Conservation (phyloP, 1,140 invertebrate genomes). For the Cyclina sinensis region DNA sequence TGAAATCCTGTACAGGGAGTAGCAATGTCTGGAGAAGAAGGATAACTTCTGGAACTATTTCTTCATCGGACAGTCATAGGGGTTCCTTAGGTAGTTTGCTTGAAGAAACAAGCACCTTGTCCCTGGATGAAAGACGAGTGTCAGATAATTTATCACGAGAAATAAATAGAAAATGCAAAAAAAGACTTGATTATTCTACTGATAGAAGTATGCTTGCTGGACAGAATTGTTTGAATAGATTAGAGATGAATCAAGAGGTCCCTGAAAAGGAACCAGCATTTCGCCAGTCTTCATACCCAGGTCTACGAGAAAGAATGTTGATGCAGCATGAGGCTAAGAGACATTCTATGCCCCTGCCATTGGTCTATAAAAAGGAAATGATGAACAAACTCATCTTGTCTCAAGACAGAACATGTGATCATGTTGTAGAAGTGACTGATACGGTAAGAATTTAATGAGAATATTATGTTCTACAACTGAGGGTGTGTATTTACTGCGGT, state of each 20-base stretch:
- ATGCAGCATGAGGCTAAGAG: constrained; percentile 40
- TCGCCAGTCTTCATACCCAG: constrained; percentile 28
- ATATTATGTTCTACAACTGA: too few relatives aligned
- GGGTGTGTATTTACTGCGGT: too few relatives aligned
- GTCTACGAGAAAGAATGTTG: not conserved
- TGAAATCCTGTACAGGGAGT: not conserved
- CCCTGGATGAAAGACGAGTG: not conserved
- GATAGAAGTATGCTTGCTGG: not conserved
- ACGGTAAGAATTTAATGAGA: too few relatives aligned
- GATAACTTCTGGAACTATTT: not conserved
- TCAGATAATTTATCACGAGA: not conserved
- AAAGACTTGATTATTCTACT: not conserved
- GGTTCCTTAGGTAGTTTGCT: not conserved
- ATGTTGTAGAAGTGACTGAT: constrained; percentile 30
- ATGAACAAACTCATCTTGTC: constrained; percentile 8
- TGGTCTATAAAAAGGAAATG: constrained; percentile 19
- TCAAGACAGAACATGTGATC: not conserved
- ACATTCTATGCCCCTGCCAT: constrained; percentile 38
- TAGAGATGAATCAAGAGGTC: not conserved
- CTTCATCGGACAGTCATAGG: not conserved
- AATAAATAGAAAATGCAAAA: not conserved
- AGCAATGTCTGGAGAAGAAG: not conserved
- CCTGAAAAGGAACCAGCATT: constrained; percentile 24
- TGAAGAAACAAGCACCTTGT: not conserved
- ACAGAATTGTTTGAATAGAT: not conserved